Evolutionary conservation across 2,113 vertebrate genomes (phyloP), one percentile per base, ranked within the genome.

Genomic region (Indri indri): DNA sequence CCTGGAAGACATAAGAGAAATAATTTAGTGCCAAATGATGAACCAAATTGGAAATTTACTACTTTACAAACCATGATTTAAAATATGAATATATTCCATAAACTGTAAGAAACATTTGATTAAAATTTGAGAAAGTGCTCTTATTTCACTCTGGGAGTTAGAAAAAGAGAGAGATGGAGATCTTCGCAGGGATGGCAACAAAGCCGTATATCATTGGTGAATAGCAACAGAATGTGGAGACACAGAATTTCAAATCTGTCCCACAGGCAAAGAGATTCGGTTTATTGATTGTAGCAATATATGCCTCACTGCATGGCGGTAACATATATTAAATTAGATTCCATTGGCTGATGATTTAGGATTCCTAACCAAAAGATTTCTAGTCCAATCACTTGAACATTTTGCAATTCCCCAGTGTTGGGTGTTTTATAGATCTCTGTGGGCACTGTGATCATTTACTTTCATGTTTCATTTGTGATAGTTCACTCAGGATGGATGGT

Each of bases 211-310:
- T 81, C 18, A 37, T 93, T 91, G 59, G 57, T 54, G 74, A 87
- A 65, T 34, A 73, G 73, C 30, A 27, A 42, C 45, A 45, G 82
- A 76, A 92, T 50, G 61, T 5, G 10, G 37, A 91, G 63, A 76
- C 22, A 76, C 25, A 16, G 42, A 74, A 61, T 66, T 84, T 66
- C 34, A 61, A 23, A 82, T 61, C 76, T 82, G 59, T 79, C 68
- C 77, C 32, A 1, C 3, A 61, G 77, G 68, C 77, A 76, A 65
- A 77, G 80, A 27, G 54, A 85, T 66, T 34, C 0, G 0, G 17
- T 30, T 93, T 96, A 94, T 92, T 82, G 82, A 93, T 83, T 73
- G 47, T 45, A 90, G 74, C 34, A 88, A 95, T 95, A 81, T 61
- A 54, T 25, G 45, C 54, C 57, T 25, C 63, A 27, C 77, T 70